phyloP scores from a whole-genome alignment of 2,113 vertebrate genomes.

The Thermophis baileyi region DNA sequence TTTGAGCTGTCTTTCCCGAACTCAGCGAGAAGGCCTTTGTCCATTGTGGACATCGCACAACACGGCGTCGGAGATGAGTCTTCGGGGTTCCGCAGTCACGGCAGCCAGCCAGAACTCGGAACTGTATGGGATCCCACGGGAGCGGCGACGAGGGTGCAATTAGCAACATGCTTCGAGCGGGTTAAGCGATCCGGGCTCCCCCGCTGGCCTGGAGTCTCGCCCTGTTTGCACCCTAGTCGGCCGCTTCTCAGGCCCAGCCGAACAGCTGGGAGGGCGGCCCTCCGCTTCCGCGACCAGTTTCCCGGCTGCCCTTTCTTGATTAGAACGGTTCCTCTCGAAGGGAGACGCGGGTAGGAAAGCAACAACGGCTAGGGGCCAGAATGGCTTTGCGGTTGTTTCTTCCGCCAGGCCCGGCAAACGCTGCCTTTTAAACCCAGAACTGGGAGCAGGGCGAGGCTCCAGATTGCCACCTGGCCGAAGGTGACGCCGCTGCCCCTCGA shows the following conservation, averaged over 20 bases:
- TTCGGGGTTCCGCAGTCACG: neutral
- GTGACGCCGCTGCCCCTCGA: neutral
- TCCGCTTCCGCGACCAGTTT: neutral
- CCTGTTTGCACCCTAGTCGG: too few species aligned
- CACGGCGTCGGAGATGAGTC: neutral
- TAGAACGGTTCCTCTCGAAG: neutral
- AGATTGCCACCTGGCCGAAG: neutral
- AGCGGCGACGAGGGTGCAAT: neutral
- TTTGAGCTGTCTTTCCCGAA: neutral
- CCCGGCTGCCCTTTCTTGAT: neutral
- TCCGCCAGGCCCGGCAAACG: neutral
- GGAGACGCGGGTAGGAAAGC: neutral
- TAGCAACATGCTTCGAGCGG: neutral
- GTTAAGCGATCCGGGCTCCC: neutral
- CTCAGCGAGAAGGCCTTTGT: neutral
- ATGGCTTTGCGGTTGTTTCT: neutral
- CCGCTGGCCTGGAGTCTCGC: neutral
- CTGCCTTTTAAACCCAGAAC: neutral
- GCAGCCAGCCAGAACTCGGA: neutral
- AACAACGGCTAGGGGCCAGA: neutral
- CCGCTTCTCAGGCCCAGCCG: neutral
- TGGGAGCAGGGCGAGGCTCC: neutral
- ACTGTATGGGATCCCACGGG: neutral
- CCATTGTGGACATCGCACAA: too few species aligned
- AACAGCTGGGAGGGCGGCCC: neutral